Conservation (phyloP, 37 sponge, comb jelly and placozoan genomes). For the Halichondria panicea region DNA sequence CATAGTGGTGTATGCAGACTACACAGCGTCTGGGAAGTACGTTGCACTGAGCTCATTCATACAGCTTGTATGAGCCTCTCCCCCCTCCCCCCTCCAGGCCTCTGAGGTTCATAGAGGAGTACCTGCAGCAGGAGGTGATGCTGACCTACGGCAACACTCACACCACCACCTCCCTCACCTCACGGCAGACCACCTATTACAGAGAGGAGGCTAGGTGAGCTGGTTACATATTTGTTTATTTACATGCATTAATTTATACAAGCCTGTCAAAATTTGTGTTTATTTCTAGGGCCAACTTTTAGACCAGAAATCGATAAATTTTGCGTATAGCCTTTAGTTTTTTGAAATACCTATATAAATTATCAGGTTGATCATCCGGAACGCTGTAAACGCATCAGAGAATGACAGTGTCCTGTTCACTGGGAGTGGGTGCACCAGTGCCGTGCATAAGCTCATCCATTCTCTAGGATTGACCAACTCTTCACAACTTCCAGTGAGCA, state of each 20-base stretch:
- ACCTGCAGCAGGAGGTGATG: slow-evolving; percentile 60
- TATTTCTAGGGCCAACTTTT: too few species aligned
- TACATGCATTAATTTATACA: too few species aligned
- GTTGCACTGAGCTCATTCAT: background rate
- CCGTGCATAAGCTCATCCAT: slow-evolving; percentile 77
- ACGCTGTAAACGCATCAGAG: slow-evolving; percentile 85
- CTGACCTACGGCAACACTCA: slow-evolving; percentile 92
- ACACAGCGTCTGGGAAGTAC: slow-evolving; percentile 90
- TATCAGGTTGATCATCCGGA: slow-evolving; percentile 53
- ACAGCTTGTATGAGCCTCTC: background rate
- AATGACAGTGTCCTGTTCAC: slow-evolving; percentile 86
- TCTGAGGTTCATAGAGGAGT: slow-evolving; percentile 84
- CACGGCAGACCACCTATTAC: slow-evolving; percentile 74
- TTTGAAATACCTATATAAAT: too few species aligned
- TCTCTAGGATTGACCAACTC: slow-evolving; percentile 30
- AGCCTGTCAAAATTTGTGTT: too few species aligned
- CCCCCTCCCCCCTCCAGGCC: slow-evolving; percentile 18
- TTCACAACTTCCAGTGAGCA: slow-evolving; percentile 10
- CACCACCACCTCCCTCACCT: slow-evolving; percentile 74
- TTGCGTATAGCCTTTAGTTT: too few species aligned
- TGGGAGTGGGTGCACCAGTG: slow-evolving; percentile 90
- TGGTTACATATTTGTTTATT: too few species aligned
- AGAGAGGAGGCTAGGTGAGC: slow-evolving; percentile 87
- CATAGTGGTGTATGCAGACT: slow-evolving; percentile 86
- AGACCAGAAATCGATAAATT: too few species aligned